Evolutionary conservation across 2,113 vertebrate species (phyloP).

Genomic region (Sarotherodon lohbergeri): DNA sequence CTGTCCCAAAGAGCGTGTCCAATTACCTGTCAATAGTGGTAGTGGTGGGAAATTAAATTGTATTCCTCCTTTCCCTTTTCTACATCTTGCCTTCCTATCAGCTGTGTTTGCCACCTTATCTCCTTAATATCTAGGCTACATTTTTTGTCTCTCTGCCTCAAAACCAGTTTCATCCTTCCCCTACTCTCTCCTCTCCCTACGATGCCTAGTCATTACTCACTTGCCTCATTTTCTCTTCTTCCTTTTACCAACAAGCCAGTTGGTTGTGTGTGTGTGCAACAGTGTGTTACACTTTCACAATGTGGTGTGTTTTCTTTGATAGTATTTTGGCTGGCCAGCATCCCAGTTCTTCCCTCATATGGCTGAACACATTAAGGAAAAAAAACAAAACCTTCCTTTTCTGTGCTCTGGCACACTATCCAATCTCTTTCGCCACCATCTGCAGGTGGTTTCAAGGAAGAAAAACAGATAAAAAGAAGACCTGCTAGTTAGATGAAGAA

Average conservation of each 20-base stretch:
- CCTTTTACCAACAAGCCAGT: not conserved
- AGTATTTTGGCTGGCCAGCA: conserved; percentile 16
- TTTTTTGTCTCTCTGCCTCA: not conserved
- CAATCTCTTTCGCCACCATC: not conserved
- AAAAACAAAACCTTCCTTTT: not conserved
- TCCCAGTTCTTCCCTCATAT: conserved; percentile 34
- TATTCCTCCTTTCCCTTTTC: not conserved
- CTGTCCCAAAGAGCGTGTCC: not conserved
- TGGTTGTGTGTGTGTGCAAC: not conserved
- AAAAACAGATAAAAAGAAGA: not conserved
- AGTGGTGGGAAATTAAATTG: not conserved
- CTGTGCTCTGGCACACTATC: not conserved
- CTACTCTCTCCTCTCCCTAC: not conserved
- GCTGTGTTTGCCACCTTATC: not conserved
- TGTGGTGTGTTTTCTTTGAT: conserved; percentile 25
- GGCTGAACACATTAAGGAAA: conserved; percentile 6
- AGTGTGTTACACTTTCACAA: not conserved
- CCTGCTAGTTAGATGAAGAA: not conserved
- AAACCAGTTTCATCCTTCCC: not conserved
- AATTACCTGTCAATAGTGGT: not conserved
- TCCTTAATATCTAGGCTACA: not conserved
- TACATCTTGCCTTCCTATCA: not conserved
- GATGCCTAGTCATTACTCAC: not conserved
- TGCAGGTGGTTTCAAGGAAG: not conserved
- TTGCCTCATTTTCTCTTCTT: not conserved